A percentile compares a stretch with the other conserved stretches of the same genome.
These are phyloP conservation scores for Coremacera marginata DNA, from an alignment of 2,888 invertebrate genomes.

Conservation along the genomic window DNA sequence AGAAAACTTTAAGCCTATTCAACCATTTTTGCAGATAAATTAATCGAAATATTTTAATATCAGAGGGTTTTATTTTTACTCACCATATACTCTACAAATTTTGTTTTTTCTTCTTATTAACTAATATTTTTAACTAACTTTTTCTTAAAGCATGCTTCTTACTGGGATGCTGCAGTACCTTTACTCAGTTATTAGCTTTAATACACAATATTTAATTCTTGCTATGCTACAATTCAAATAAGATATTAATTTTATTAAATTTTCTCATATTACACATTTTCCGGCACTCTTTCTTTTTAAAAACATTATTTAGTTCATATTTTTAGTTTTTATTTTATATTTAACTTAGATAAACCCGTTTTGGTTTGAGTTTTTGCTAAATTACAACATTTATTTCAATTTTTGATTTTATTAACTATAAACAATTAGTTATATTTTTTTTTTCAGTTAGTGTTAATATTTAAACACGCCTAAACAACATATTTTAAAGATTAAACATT, in stretches of 20 bases:
- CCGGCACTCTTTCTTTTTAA: conserved; percentile 55
- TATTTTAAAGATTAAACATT: no score
- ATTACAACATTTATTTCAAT: background rate
- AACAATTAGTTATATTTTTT: background rate
- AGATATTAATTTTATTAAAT: conserved; percentile 40
- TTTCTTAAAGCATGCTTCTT: background rate
- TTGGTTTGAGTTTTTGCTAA: background rate
- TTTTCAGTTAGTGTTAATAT: no score
- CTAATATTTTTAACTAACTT: conserved; percentile 10
- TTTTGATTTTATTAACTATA: background rate
- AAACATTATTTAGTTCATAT: conserved; percentile 4
- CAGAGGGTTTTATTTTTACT: no score
- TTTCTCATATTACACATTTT: conserved; percentile 58
- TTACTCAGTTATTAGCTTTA: conserved; percentile 37
- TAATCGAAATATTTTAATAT: no score
- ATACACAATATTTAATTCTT: background rate
- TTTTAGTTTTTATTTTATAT: background rate
- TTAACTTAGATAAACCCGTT: background rate
- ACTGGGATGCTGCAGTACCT: conserved; percentile 12
- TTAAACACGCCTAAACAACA: no score
- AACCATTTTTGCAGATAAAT: no score
- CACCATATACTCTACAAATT: no score
- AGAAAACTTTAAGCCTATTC: no score
- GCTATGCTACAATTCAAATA: conserved; percentile 28
- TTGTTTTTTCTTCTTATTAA: conserved; percentile 8